These are phyloP conservation scores for Calonectris borealis DNA, from an alignment of 2,113 vertebrate genomes.

Conservation along the genomic window DNA sequence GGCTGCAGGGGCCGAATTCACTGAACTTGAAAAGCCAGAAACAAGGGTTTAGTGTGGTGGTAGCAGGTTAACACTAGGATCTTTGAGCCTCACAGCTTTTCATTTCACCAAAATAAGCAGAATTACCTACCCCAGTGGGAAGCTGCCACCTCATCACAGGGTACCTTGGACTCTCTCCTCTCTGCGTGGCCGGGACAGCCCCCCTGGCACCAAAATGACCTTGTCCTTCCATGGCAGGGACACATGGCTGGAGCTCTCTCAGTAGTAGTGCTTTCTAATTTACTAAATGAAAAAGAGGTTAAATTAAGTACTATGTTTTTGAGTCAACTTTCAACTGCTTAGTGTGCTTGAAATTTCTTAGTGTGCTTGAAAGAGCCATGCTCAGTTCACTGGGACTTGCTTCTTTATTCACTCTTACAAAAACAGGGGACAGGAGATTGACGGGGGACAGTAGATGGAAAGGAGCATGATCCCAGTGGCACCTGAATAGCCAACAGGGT, in stretches of 20 bases:
- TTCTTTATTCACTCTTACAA: background rate
- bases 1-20: background rate
- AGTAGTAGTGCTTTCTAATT: background rate
- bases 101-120: background rate
- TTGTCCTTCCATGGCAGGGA: background rate
- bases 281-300: background rate
- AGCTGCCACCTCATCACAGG: background rate
- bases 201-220: background rate
- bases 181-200: rapidly evolving
- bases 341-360: background rate
- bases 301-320: background rate
- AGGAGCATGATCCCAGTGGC: background rate
- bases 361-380: background rate
- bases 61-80: background rate
- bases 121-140: background rate
- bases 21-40: background rate
- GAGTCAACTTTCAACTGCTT: background rate
- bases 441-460: background rate
- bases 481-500: background rate
- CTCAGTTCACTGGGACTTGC: background rate
- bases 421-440: background rate
- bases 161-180: background rate
- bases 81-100: background rate
- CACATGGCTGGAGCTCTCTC: background rate
- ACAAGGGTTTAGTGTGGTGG: background rate